Evolutionary conservation across 1,140 invertebrate genomes (phyloP).

Genomic region (Calephelis virginiensis): DNA sequence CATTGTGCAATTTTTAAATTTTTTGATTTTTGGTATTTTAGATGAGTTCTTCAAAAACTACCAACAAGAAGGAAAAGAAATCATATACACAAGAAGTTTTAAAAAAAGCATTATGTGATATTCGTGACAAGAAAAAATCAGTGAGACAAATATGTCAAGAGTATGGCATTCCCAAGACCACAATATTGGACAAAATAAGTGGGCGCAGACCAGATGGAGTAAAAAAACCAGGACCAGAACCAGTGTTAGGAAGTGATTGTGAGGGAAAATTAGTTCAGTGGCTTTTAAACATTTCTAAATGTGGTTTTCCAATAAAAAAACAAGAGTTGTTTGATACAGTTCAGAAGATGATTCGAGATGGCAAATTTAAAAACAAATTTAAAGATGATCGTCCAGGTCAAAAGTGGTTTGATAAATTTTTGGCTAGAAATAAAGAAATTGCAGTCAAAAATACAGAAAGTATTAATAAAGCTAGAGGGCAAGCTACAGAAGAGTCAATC

Average conservation of each 20-base stretch:
- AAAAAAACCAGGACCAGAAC: conserved; percentile 36
- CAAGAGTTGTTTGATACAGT: conserved; percentile 32
- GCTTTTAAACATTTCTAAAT: conserved; percentile 34
- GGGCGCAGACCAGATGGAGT: conserved; percentile 26
- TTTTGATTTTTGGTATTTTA: conserved; percentile 17
- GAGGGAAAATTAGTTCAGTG: conserved; percentile 42
- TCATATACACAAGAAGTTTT: conserved; percentile 13
- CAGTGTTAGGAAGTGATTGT: conserved; percentile 29
- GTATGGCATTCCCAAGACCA: conserved; percentile 36
- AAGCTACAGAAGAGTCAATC: conserved; percentile 32
- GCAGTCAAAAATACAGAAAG: conserved; percentile 88
- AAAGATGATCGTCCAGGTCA: conserved; percentile 28
- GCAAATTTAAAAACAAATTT: conserved; percentile 19
- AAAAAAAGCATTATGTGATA: conserved; percentile 31
- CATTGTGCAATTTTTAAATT: background rate
- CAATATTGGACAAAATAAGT: conserved; percentile 29
- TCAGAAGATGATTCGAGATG: conserved; percentile 24
- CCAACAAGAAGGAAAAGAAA: conserved; percentile 10
- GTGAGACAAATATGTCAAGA: conserved; percentile 31
- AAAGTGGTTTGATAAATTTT: conserved; percentile 27
- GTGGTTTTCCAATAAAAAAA: conserved; percentile 38
- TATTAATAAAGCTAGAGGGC: conserved; percentile 59
- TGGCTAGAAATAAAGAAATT: conserved; percentile 26
- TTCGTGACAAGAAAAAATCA: conserved; percentile 24
- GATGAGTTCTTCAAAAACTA: conserved; percentile 20